phyloP scores from a whole-genome alignment of 2,113 vertebrate species.

The Hippocampus barbouri region DNA sequence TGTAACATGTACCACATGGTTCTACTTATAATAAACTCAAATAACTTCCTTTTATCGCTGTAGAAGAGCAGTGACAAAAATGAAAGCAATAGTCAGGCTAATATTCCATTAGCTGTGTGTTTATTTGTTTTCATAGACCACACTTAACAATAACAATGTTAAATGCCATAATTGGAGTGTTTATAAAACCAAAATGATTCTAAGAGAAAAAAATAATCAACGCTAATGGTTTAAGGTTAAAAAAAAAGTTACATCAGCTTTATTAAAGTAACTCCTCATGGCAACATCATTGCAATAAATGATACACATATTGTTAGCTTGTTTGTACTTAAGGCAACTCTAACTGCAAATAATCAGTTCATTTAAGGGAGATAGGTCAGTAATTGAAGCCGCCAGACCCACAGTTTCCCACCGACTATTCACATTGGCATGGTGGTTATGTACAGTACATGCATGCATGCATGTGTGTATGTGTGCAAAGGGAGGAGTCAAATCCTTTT shows the following conservation, averaged over 20 bases:
- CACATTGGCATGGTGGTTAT: constrained; percentile 23
- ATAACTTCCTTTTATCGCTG: background rate
- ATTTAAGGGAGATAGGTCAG: constrained; percentile 31
- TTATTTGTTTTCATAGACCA: constrained; percentile 72
- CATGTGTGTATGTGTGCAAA: constrained; percentile 5
- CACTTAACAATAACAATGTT: constrained; percentile 70
- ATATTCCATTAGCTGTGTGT: constrained; percentile 54
- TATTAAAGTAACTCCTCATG: constrained; percentile 26
- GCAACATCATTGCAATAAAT: constrained; percentile 39
- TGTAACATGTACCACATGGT: too few relatives aligned
- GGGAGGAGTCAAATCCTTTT: constrained; percentile 7
- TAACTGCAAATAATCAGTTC: constrained; percentile 54
- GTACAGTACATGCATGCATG: constrained; percentile 28
- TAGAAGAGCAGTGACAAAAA: background rate
- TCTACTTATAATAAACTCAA: too few relatives aligned
- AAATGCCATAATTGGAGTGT: constrained; percentile 69
- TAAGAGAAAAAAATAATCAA: constrained; percentile 24
- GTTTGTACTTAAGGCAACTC: constrained; percentile 68
- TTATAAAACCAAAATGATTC: constrained; percentile 54
- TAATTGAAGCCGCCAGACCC: constrained; percentile 29
- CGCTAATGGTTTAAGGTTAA: constrained; percentile 40
- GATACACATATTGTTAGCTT: constrained; percentile 48
- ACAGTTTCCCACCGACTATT: constrained; percentile 13
- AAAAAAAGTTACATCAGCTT: constrained; percentile 33
- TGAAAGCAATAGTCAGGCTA: background rate